Base-by-base conservation (phyloP, 1,140 invertebrate species). In the Drosophila varians region DNA sequence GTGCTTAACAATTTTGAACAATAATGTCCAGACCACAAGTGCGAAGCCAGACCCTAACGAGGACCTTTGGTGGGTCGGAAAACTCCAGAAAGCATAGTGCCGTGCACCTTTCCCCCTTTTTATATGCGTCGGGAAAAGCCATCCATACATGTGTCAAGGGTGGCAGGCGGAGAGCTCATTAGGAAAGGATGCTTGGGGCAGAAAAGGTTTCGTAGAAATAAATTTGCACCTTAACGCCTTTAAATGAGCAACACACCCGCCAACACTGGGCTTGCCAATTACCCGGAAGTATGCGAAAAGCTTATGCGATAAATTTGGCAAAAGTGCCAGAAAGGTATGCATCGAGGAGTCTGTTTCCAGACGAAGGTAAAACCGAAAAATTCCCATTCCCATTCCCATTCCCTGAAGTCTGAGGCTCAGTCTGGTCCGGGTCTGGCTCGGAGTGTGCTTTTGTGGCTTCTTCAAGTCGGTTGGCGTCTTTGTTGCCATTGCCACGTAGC, bases 181-280 rank as follows among this genome's bases (percentile, higher is more conserved):
- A 26, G 64, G 26, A 42, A 77, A 16, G 65, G 21, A 62, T 78
- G 71, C 66, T 82, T 66, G 73, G 73, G 43, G 55, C 40, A 38
- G 43, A 87, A 86, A 86, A 86, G 82, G 82, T 87, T 77, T 68
- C 64, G 28, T 80, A 61, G 48, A 87, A 82, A 87, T 86, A 86
- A 86, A 86, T 86, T 86, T 87, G 82, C 82, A 86, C 82, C 82
- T 86, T 86, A 87, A 86, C 82, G 82, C 82, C 82, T 86, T 86
- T 86, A 86, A 86, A 87, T 86, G 80, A 68, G 57, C 76, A 76
- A 79, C 65, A 56, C 75, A 83, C 52, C 58, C 66, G 70, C 49
- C 56, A 60, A 72, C 54, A 52, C 51, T 73, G 77, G 82, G 77
- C 77, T 82, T 86, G 82, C 82, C 82, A 86, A 86, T 86, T 86